Base-by-base conservation (phyloP, 92 coral and sea anemone genomes). In the Epizoanthus stellaris region DNA sequence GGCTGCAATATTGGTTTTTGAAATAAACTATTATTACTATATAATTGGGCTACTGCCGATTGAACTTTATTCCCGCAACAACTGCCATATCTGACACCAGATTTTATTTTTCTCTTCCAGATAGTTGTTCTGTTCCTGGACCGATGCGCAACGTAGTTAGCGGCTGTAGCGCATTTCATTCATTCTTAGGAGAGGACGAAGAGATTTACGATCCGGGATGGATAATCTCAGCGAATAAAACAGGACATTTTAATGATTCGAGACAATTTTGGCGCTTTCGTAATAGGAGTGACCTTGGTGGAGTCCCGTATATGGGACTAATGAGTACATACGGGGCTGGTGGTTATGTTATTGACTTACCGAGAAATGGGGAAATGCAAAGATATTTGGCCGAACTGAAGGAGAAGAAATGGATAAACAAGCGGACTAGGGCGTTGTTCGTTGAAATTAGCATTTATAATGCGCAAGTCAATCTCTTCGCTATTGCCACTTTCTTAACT, bases 401-500 rank as follows among this genome's bases (percentile, higher is more conserved):
- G 58, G 45, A 85, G 20, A 80, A 82, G 62, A 68, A 77, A 9
- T 97, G 99, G 99, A 90, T 97, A n/a, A 95, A 97, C 72, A 63
- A 70, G 23, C 82, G 93, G 43, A 91, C 97, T 4, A 82, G 99
- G n/a, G 99, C 99, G n/a, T 47, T 97, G 38, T 94, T 97, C 58
- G 93, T 97, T 7, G 99, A 97, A 87, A 79, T 97, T 15, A 95
- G 94, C 5, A 75, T 89, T 16, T 97, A 97, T 83, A 97, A 92
- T 79, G 95, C 98, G 9, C 98, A 97, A 80, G 93, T 93, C 8
- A 95, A 97, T 72, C 87, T 94, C 79, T 97, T 93, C 88, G 92
- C 98, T 3, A 89, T 93, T 30, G 95, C 92, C 16, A 94, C 89
- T 14, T 93, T 97, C 63, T 74, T 94, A 16, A 91, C 95, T 2